These are phyloP conservation scores for Zaprionus ornatus DNA, from an alignment of 1,140 invertebrate species.

Conservation along the genomic window DNA sequence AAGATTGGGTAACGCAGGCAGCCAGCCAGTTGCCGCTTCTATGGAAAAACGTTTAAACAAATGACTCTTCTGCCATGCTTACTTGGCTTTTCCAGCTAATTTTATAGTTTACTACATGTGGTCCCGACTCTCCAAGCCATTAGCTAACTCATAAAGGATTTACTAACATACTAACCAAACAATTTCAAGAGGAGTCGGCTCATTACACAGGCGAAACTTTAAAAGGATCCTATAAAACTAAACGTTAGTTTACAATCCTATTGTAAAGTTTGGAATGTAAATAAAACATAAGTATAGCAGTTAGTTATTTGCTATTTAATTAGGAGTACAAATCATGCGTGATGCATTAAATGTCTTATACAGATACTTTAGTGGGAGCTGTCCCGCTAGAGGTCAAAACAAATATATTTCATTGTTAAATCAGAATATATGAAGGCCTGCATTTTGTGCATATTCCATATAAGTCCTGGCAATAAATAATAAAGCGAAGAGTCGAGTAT, in stretches of 20 bases:
- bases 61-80: constrained; percentile 15
- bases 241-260: neutral
- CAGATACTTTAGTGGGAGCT: too few relatives aligned
- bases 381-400: neutral
- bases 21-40: too few relatives aligned
- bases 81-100: constrained; percentile 30
- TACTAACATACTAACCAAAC: neutral
- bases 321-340: neutral
- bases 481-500: constrained; percentile 23
- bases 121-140: neutral
- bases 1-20: constrained; percentile 12
- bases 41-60: constrained; percentile 34
- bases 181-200: neutral
- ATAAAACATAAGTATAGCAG: neutral
- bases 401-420: neutral
- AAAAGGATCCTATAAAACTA: neutral
- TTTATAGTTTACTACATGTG: constrained; percentile 14
- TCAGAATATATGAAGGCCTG: neutral
- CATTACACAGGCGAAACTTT: too few relatives aligned
- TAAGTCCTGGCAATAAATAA: constrained; percentile 47
- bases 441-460: constrained; percentile 35
- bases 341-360: too few relatives aligned
- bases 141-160: constrained; percentile 11
- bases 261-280: neutral
- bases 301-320: neutral